A percentile compares a stretch with the other conserved stretches of the same genome.
These are phyloP conservation scores for Gryon sp. DNA, from an alignment of 1,140 invertebrate species.

Conservation along the genomic window DNA sequence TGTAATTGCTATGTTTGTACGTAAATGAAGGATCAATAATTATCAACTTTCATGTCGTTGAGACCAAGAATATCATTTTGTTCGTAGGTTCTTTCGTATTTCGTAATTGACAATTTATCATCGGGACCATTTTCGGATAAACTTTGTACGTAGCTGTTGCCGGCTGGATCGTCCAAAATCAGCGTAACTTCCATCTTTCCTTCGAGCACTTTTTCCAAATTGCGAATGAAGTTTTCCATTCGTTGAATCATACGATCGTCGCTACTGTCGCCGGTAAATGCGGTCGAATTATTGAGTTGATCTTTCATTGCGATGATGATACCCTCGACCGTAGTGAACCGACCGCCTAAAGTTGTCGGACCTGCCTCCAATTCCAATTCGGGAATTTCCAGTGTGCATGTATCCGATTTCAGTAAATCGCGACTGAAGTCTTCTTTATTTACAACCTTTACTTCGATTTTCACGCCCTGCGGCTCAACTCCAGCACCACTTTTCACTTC, in stretches of 20 bases:
- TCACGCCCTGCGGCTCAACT: conserved; percentile 90
- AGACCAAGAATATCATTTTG: conserved; percentile 98
- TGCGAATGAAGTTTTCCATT: conserved; percentile 84
- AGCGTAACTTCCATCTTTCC: conserved; percentile 85
- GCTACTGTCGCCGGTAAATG: conserved; percentile 86
- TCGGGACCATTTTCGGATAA: conserved; percentile 87
- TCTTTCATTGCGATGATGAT: conserved; percentile 85
- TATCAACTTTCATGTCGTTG: conserved; percentile 98
- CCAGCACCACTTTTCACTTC: conserved; percentile 97
- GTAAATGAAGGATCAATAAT: conserved; percentile 79
- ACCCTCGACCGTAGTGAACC: conserved; percentile 98
- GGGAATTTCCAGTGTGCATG: conserved; percentile 91
- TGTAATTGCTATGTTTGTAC: neutral
- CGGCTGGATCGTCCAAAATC: conserved; percentile 96
- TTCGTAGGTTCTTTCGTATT: conserved; percentile 92
- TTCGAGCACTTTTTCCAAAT: conserved; percentile 86
- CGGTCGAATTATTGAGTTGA: conserved; percentile 85
- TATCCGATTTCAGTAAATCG: conserved; percentile 98
- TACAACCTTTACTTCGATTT: conserved; percentile 88
- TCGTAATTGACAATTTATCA: conserved; percentile 86
- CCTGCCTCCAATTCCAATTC: conserved; percentile 94
- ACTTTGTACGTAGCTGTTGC: conserved; percentile 97
- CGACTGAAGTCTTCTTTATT: conserved; percentile 90
- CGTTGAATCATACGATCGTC: conserved; percentile 79
- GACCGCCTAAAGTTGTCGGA: conserved; percentile 90